A percentile compares a stretch with the other conserved stretches of the same genome.
Conservation (phyloP, 2,113 vertebrate genomes). For the Ptyas mucosa region DNA sequence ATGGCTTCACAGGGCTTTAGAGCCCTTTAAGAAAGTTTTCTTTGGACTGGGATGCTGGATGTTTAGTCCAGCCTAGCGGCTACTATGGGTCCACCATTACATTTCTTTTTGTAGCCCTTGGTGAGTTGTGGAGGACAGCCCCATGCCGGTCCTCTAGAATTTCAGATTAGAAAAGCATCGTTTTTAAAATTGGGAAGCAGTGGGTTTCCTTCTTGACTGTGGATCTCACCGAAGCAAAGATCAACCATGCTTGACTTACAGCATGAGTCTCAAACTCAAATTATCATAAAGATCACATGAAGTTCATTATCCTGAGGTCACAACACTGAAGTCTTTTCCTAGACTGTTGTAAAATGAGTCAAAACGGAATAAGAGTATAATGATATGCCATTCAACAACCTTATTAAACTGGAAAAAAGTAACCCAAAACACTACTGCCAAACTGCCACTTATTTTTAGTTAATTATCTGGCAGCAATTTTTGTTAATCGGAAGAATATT, state of each 20-base stretch:
- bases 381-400: neutral
- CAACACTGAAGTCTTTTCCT: neutral
- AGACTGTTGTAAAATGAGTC: neutral
- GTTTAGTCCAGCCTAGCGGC: neutral
- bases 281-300: neutral
- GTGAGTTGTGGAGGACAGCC: neutral
- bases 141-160: neutral
- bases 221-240: neutral
- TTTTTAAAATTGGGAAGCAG: neutral
- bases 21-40: neutral
- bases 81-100: neutral
- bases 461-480: neutral
- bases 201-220: neutral
- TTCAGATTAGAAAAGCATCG: neutral
- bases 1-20: too few species aligned
- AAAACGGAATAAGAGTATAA: neutral
- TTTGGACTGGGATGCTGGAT: neutral
- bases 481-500: neutral
- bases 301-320: neutral
- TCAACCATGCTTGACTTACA: neutral
- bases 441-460: neutral
- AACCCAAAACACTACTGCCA: neutral
- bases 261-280: neutral
- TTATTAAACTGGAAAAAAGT: neutral
- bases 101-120: neutral